A percentile compares a stretch with the other conserved stretches of the same genome.
phyloP scores from a whole-genome alignment of 2,113 vertebrate genomes.

The Triplophysa dalaica region DNA sequence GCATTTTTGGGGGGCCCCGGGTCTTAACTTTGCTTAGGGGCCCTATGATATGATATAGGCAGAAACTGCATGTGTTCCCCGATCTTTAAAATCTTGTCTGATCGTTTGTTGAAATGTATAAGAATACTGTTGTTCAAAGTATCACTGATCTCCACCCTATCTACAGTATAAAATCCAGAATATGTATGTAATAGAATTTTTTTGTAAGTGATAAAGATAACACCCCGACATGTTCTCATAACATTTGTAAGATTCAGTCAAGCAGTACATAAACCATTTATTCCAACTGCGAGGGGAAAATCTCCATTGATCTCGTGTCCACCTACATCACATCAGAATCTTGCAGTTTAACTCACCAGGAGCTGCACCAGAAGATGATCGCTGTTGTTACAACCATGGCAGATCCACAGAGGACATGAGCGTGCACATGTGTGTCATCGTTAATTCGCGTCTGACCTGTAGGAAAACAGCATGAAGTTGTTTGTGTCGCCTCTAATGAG shows the following conservation, averaged over 20 bases:
- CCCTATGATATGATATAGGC: too few species aligned
- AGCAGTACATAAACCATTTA: neutral
- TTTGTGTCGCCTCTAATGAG: slow-evolving; percentile 40
- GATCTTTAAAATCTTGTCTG: neutral
- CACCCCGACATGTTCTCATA: neutral
- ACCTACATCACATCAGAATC: neutral
- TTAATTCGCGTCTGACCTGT: slow-evolving; percentile 26
- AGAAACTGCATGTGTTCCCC: too few species aligned
- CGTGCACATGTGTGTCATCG: neutral
- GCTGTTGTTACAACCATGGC: slow-evolving; percentile 13
- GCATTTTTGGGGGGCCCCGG: too few species aligned
- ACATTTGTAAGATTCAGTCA: neutral
- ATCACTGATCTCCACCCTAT: neutral
- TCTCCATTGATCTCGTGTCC: neutral
- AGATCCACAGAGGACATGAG: neutral
- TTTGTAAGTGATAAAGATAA: too few species aligned
- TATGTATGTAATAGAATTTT: neutral
- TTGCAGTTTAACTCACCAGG: neutral
- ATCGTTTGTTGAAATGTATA: neutral
- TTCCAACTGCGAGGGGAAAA: neutral
- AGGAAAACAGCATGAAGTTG: slow-evolving; percentile 31
- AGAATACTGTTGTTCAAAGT: neutral
- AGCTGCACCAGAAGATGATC: slow-evolving; percentile 2
- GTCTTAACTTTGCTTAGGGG: too few species aligned
- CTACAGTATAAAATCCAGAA: neutral